phyloP scores from a whole-genome alignment of 2,888 invertebrate species.

The Luffia ferchaultella region DNA sequence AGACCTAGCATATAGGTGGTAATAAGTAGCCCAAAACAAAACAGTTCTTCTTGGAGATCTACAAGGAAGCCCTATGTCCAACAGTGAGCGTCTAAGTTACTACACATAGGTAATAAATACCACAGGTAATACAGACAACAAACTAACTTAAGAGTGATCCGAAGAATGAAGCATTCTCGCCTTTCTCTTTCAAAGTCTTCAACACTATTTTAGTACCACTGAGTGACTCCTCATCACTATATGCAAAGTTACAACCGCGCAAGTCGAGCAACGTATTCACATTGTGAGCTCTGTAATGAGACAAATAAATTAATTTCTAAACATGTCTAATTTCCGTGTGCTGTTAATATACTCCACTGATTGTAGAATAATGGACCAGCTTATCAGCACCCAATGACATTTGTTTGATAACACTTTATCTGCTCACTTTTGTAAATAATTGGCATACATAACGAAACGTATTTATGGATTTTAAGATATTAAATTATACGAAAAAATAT shows the following conservation, averaged over 20 bases:
- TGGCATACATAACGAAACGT: no score
- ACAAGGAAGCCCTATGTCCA: no score
- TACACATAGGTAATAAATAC: no score
- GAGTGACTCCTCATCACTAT: conserved; percentile 58
- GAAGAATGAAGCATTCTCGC: conserved; percentile 69
- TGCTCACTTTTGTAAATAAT: conserved; percentile 20
- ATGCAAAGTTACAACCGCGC: conserved; percentile 65
- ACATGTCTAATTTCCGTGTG: conserved; percentile 1
- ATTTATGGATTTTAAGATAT: no score
- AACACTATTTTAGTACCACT: conserved; percentile 64
- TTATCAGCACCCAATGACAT: conserved; percentile 52
- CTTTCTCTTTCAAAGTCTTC: conserved; percentile 57
- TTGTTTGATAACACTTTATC: conserved; percentile 51
- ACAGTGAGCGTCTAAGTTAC: no score
- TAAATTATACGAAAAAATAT: no score
- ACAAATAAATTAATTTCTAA: conserved; percentile 3
- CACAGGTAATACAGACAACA: no score
- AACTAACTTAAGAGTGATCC: conserved; percentile 62
- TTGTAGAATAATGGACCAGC: conserved; percentile 34
- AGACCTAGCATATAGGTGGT: no score
- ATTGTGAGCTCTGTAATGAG: conserved; percentile 53
- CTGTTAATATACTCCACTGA: conserved; percentile 20
- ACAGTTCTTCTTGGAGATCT: no score
- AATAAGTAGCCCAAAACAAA: no score
- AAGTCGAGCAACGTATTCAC: conserved; percentile 64